A percentile compares a stretch with the other conserved stretches of the same genome.
These are phyloP conservation scores for Sarcophaga caerulescens DNA, from an alignment of 2,888 invertebrate species.

Conservation along the genomic window DNA sequence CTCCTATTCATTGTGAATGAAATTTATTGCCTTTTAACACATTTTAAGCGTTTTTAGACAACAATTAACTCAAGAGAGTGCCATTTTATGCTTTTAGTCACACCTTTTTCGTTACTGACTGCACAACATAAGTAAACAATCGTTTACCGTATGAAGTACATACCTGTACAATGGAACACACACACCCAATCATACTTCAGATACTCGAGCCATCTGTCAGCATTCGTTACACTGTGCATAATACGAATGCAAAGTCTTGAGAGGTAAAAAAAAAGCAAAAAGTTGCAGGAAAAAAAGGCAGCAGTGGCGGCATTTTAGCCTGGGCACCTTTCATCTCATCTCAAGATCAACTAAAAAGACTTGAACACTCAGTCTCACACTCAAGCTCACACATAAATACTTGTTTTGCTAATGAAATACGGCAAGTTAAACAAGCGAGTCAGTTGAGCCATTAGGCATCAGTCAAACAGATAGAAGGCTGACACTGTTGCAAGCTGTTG, in stretches of 20 bases:
- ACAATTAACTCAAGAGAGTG: constrained; percentile 65
- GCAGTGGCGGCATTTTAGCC: constrained; percentile 60
- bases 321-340: constrained; percentile 66
- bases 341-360: constrained; percentile 66
- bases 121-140: constrained; percentile 11
- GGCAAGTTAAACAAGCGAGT: neutral
- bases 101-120: constrained; percentile 60
- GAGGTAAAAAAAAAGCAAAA: constrained; percentile 56
- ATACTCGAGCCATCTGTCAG: neutral
- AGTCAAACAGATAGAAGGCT: constrained; percentile 2
- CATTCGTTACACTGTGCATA: constrained; percentile 17
- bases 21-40: constrained; percentile 68
- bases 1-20: constrained; percentile 58
- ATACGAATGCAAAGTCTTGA: constrained; percentile 40
- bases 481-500: constrained; percentile 33
- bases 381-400: neutral
- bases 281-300: neutral
- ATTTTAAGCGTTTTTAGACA: constrained; percentile 65
- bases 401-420: neutral
- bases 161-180: constrained; percentile 52
- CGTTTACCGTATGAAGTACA: constrained; percentile 22
- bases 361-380: neutral
- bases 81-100: constrained; percentile 66
- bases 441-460: neutral
- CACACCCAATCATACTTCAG: constrained; percentile 24